These are phyloP conservation scores for Diabrotica balteata DNA, from an alignment of 2,888 invertebrate species.

Conservation along the genomic window DNA sequence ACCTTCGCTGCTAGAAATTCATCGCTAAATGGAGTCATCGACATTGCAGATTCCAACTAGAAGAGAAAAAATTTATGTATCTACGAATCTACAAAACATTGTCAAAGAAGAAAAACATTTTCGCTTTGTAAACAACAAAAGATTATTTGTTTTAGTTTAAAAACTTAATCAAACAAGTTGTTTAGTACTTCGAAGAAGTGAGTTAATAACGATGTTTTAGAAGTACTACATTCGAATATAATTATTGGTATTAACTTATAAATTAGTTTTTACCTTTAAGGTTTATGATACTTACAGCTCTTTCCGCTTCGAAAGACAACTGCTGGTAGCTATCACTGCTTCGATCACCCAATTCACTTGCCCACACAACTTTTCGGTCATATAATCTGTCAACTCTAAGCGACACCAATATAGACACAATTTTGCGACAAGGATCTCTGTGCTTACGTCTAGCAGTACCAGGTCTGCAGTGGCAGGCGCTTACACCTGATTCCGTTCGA, in stretches of 20 bases:
- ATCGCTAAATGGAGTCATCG: slow-evolving; percentile 89
- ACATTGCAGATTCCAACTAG: slow-evolving; percentile 90
- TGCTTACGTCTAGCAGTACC: slow-evolving; percentile 76
- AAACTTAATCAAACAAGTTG: too few relatives aligned
- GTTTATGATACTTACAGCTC: slow-evolving; percentile 73
- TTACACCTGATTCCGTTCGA: slow-evolving; percentile 84
- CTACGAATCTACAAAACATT: not conserved
- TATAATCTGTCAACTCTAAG: slow-evolving; percentile 84
- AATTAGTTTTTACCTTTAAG: not conserved
- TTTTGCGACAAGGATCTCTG: slow-evolving; percentile 78
- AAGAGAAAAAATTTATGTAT: slow-evolving; percentile 28
- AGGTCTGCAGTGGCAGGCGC: slow-evolving; percentile 86
- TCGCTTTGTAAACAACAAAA: not conserved
- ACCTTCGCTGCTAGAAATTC: slow-evolving; percentile 84
- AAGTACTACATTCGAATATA: too few relatives aligned
- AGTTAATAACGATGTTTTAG: too few relatives aligned
- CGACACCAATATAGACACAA: slow-evolving; percentile 80
- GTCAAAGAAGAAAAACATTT: not conserved
- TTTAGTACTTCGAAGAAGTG: too few relatives aligned
- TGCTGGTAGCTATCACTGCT: slow-evolving; percentile 83
- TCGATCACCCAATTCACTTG: slow-evolving; percentile 74
- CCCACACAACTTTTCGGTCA: slow-evolving; percentile 81
- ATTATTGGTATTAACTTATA: not conserved
- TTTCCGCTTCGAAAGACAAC: slow-evolving; percentile 83
- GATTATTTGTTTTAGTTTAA: too few relatives aligned